phyloP scores from a whole-genome alignment of 2,797 vertebrate species.

The Nothura maculosa region DNA sequence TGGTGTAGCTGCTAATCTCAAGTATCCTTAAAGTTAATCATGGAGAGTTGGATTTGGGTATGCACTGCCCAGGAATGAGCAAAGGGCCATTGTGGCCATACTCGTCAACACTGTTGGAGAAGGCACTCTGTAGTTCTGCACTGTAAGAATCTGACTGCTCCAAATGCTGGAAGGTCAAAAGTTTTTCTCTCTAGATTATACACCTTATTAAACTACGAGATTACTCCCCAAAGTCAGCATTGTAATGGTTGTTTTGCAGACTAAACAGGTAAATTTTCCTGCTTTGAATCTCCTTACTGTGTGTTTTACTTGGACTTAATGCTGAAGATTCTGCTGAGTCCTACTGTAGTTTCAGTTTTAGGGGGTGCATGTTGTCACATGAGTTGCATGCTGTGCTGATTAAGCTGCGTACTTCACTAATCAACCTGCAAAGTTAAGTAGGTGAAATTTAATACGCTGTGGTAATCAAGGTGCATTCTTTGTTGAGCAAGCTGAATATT shows the following conservation, averaged over 20 bases:
- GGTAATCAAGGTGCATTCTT: constrained; percentile 80
- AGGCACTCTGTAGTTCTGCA: background rate
- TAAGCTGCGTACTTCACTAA: constrained; percentile 77
- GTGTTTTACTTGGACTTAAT: background rate
- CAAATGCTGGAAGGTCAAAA: background rate
- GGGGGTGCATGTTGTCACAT: constrained; percentile 54
- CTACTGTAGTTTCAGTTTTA: constrained; percentile 48
- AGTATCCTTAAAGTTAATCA: background rate
- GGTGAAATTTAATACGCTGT: constrained; percentile 74
- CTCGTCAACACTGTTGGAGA: background rate
- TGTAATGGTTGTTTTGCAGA: background rate
- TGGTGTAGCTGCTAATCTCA: background rate
- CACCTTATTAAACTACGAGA: background rate
- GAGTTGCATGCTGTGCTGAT: constrained; percentile 74
- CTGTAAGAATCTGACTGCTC: background rate
- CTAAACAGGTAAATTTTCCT: background rate
- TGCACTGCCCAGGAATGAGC: background rate
- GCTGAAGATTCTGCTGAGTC: constrained; percentile 18
- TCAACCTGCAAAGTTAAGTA: constrained; percentile 79
- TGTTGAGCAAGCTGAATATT: constrained; percentile 75
- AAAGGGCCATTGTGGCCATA: background rate
- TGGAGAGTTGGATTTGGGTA: background rate
- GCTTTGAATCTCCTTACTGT: background rate
- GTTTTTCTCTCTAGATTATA: background rate
- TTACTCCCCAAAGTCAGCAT: background rate